These are phyloP conservation scores for Hydrolagus colliei DNA, from an alignment of 2,797 vertebrate genomes.

Conservation along the genomic window DNA sequence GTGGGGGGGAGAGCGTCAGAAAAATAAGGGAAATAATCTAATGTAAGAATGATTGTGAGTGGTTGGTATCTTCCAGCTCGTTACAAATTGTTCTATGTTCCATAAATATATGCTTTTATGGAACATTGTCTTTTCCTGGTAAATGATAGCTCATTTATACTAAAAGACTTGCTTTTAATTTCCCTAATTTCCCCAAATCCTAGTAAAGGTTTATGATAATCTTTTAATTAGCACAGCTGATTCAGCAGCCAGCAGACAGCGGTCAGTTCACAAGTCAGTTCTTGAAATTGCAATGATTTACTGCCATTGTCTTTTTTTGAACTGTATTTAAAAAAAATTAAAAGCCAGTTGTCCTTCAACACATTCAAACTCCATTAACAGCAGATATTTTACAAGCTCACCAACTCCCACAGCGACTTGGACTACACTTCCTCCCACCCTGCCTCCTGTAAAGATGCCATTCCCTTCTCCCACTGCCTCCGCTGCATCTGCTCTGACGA, in stretches of 20 bases:
- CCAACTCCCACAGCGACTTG: too few species aligned
- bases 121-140: neutral
- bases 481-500: too few species aligned
- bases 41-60: neutral
- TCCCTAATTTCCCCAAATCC: neutral
- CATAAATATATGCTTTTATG: conserved; percentile 5
- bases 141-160: neutral
- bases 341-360: neutral
- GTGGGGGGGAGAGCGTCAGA: too few species aligned
- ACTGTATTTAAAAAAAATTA: neutral
- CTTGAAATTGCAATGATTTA: neutral
- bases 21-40: neutral
- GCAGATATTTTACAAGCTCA: too few species aligned
- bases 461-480: too few species aligned
- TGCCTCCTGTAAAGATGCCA: too few species aligned
- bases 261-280: neutral
- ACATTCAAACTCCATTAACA: too few species aligned
- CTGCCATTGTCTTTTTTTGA: neutral
- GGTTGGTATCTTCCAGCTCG: neutral
- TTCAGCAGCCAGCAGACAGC: neutral
- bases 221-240: conserved; percentile 16
- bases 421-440: too few species aligned
- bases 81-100: neutral
- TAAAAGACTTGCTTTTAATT: neutral
- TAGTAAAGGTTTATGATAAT: neutral